These are phyloP conservation scores for Scaeva pyrastri DNA, from an alignment of 2,888 invertebrate genomes.

Conservation along the genomic window DNA sequence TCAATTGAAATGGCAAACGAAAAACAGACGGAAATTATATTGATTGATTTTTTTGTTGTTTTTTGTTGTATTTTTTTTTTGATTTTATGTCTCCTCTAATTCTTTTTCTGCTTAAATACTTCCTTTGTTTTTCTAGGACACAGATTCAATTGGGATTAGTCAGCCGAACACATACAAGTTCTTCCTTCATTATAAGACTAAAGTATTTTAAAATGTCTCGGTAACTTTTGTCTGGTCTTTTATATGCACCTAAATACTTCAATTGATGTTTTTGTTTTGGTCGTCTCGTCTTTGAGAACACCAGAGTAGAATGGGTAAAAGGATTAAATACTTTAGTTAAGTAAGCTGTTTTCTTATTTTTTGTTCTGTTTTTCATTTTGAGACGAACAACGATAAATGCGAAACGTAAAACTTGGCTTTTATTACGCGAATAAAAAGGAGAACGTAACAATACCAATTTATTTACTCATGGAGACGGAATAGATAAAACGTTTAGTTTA, in stretches of 20 bases:
- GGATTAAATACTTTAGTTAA: constrained; percentile 14
- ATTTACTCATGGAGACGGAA: not conserved
- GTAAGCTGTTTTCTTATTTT: constrained; percentile 7
- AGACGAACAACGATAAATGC: constrained; percentile 1
- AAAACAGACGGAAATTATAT: constrained; percentile 18
- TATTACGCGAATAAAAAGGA: not conserved
- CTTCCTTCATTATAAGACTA: not conserved
- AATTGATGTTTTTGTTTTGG: constrained; percentile 10
- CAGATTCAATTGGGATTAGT: constrained; percentile 8
- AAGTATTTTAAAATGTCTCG: constrained; percentile 16
- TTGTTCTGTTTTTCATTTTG: not conserved
- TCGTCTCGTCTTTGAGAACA: not conserved
- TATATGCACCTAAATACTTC: too few species aligned
- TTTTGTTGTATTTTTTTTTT: not conserved
- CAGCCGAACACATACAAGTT: constrained; percentile 1
- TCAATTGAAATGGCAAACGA: not conserved
- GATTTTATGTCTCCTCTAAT: not conserved
- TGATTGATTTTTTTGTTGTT: constrained; percentile 2
- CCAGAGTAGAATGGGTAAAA: not conserved
- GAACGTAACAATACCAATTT: not conserved
- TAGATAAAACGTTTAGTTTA: too few species aligned
- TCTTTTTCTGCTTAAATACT: not conserved
- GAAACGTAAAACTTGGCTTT: not conserved
- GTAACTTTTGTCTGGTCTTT: not conserved
- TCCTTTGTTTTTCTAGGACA: constrained; percentile 20